phyloP scores from a whole-genome alignment of 2,797 vertebrate species.

The Limosa lapponica region DNA sequence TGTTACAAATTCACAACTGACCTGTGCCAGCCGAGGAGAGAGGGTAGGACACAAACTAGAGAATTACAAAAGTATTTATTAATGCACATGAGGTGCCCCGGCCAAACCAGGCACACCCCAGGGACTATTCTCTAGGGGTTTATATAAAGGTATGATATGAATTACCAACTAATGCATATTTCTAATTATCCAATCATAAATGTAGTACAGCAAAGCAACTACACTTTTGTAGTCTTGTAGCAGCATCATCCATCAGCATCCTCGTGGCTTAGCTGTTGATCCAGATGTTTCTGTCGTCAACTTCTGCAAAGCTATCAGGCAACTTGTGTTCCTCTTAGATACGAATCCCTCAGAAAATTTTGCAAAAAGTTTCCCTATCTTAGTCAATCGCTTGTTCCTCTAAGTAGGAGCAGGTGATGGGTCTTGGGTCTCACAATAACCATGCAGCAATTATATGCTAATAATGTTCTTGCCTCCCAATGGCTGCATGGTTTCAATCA shows the following conservation, averaged over 20 bases:
- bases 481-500: fast-evolving
- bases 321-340: neutral
- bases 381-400: fast-evolving
- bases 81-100: fast-evolving
- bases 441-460: fast-evolving
- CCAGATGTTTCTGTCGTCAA: neutral
- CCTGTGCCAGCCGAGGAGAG: neutral
- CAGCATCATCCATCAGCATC: neutral
- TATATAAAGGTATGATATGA: neutral
- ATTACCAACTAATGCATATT: neutral
- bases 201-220: neutral
- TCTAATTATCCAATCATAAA: neutral
- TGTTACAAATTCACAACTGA: neutral
- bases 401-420: fast-evolving
- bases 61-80: neutral
- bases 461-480: fast-evolving
- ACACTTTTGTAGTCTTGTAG: neutral
- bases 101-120: neutral
- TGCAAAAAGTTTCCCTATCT: neutral
- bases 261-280: neutral
- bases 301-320: neutral
- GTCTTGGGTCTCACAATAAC: neutral
- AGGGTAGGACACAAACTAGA: neutral
- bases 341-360: fast-evolving
- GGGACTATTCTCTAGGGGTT: neutral